phyloP scores from a whole-genome alignment of 2,888 invertebrate genomes.

The Branchellion lobata region DNA sequence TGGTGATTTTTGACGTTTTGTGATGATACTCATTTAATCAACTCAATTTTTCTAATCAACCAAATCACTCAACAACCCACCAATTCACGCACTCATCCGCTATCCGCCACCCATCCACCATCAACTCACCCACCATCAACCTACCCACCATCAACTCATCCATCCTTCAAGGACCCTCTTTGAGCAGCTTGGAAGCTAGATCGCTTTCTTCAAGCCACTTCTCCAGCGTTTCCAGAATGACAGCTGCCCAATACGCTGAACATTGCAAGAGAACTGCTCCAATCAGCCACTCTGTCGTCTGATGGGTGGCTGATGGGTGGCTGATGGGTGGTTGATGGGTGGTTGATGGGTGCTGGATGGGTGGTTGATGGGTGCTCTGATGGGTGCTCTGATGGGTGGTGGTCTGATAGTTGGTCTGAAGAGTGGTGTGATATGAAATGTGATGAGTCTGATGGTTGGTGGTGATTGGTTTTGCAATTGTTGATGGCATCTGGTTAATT shows the following conservation, averaged over 20 bases:
- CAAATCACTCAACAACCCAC: too few relatives aligned
- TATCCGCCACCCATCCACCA: too few relatives aligned
- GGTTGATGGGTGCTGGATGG: not conserved
- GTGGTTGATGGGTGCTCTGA: not conserved
- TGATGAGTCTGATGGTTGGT: not conserved
- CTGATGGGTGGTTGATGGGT: too few relatives aligned
- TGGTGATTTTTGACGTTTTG: too few relatives aligned
- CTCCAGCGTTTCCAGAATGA: slow-evolving; percentile 33
- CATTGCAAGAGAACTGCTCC: slow-evolving; percentile 27
- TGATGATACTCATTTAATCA: too few relatives aligned
- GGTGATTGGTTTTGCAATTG: not conserved
- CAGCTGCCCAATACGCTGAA: slow-evolving; percentile 43
- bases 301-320: not conserved
- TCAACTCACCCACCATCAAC: too few relatives aligned
- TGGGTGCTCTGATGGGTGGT: too few relatives aligned
- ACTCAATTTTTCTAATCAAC: too few relatives aligned
- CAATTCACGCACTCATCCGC: too few relatives aligned
- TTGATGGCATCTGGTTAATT: not conserved
- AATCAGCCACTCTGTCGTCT: slow-evolving; percentile 31
- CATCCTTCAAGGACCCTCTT: not conserved
- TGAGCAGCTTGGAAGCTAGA: not conserved
- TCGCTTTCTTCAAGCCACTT: not conserved
- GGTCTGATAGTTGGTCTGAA: too few relatives aligned
- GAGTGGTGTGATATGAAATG: not conserved
- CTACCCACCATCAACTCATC: too few relatives aligned